Base-by-base conservation (phyloP, 1,140 invertebrate genomes). In the Thalassaphorura encarpata region DNA sequence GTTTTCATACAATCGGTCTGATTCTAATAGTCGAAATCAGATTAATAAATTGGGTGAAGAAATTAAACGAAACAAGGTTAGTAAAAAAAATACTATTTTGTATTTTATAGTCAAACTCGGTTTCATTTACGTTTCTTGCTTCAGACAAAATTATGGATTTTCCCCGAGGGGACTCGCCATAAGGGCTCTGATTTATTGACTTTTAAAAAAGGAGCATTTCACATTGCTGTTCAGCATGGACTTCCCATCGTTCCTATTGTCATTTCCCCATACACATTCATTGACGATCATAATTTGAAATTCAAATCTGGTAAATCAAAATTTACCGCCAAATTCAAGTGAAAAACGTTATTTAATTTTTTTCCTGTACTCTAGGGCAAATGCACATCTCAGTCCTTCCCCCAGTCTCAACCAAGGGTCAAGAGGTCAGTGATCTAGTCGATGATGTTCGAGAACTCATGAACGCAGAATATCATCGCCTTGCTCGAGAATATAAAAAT, bases 1-100 rank as follows among this genome's bases (percentile, higher is more conserved):
- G 83, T 95, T 31, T 96, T 93, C 69, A 92, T 96, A 57, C 87
- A 95, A n/a, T n/a, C n/a, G n/a, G n/a, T n/a, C n/a, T n/a, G n/a
- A n/a, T n/a, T n/a, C n/a, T n/a, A n/a, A n/a, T n/a, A n/a, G n/a
- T n/a, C n/a, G n/a, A n/a, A n/a, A n/a, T n/a, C n/a, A n/a, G n/a
- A n/a, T n/a, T n/a, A n/a, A n/a, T n/a, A n/a, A n/a, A n/a, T n/a
- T n/a, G n/a, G n/a, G n/a, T n/a, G n/a, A n/a, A n/a, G n/a, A n/a
- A n/a, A n/a, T n/a, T n/a, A n/a, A n/a, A n/a, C n/a, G n/a, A 58
- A 77, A 80, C 58, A 80, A 83, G 75, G 82, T 82, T 59, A 36
- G 33, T 36, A 24, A 54, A n/a, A n/a, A n/a, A n/a, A n/a, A n/a
- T n/a, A n/a, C n/a, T n/a, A n/a, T n/a, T n/a, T 21, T 40, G 36